phyloP scores from a whole-genome alignment of 2,797 vertebrate species.

The Anableps anableps region DNA sequence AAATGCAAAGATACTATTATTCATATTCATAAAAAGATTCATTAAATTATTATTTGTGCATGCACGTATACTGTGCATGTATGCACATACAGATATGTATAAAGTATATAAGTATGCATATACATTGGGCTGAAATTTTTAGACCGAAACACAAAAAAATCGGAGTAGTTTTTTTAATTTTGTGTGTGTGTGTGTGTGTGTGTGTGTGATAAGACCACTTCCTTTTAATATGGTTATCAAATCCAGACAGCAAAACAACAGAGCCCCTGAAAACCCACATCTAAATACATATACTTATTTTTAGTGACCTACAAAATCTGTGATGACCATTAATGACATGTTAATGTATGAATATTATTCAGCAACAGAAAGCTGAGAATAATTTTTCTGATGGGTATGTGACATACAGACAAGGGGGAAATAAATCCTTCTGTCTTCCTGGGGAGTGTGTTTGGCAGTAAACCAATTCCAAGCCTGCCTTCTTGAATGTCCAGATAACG shows the following conservation, averaged over 20 bases:
- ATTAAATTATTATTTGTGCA: neutral
- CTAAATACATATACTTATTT: constrained; percentile 74
- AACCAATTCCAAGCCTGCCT: constrained; percentile 81
- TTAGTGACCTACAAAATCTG: constrained; percentile 75
- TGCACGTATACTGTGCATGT: neutral
- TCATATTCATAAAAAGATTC: constrained; percentile 22
- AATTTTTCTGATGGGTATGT: constrained; percentile 83
- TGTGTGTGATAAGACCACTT: neutral
- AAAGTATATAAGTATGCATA: neutral
- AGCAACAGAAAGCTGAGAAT: constrained; percentile 77
- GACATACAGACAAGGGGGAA: constrained; percentile 82
- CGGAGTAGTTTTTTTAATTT: neutral
- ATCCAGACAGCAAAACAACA: constrained; percentile 27
- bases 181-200: too few species aligned
- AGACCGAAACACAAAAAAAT: constrained; percentile 17
- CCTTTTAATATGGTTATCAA: constrained; percentile 22
- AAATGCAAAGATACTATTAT: constrained; percentile 26
- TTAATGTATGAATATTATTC: constrained; percentile 82
- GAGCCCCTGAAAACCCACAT: constrained; percentile 41
- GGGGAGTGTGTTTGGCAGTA: constrained; percentile 80
- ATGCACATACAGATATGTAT: neutral
- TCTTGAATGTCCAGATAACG: constrained; percentile 81
- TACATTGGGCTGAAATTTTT: neutral
- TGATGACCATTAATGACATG: constrained; percentile 76
- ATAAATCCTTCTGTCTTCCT: constrained; percentile 83